A percentile compares a stretch with the other conserved stretches of the same genome.
Evolutionary conservation across 2,113 vertebrate genomes (phyloP).

Genomic region (Himantopus leucocephalus): DNA sequence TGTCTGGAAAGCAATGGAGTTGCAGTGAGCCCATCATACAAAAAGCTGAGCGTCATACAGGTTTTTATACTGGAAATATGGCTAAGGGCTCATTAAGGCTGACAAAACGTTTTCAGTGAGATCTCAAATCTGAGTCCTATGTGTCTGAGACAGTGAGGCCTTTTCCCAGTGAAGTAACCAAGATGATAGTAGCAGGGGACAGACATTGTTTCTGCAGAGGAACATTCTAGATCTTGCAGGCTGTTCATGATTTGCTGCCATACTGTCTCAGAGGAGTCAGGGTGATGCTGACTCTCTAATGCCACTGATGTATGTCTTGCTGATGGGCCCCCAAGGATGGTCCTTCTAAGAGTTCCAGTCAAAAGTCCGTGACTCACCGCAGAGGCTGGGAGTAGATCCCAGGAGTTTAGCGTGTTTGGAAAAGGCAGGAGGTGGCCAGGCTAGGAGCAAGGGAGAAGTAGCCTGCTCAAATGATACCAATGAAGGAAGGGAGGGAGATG

Average conservation of each 20-base stretch:
- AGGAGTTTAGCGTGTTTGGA: background rate
- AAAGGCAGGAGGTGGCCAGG: background rate
- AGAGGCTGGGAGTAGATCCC: too few relatives aligned
- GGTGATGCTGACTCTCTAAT: background rate
- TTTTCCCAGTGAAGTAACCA: background rate
- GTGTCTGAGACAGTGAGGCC: background rate
- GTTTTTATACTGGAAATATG: background rate
- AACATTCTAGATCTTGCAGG: background rate
- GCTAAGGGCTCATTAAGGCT: background rate
- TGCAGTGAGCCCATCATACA: background rate
- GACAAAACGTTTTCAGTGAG: background rate
- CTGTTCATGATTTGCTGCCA: background rate
- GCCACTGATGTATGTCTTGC: background rate
- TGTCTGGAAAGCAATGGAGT: background rate
- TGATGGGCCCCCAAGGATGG: accelerated
- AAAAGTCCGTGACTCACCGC: accelerated
- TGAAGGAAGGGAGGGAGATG: background rate
- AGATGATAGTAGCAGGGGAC: background rate
- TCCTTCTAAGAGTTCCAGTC: background rate
- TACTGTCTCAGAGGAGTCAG: background rate
- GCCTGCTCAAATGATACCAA: background rate
- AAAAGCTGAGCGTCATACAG: background rate
- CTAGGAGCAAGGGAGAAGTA: background rate
- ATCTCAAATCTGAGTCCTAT: background rate
- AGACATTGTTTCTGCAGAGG: background rate